Evolutionary conservation across 2,797 vertebrate species (phyloP), one percentile per base, ranked within the genome.

Genomic region (Labroides dimidiatus): DNA sequence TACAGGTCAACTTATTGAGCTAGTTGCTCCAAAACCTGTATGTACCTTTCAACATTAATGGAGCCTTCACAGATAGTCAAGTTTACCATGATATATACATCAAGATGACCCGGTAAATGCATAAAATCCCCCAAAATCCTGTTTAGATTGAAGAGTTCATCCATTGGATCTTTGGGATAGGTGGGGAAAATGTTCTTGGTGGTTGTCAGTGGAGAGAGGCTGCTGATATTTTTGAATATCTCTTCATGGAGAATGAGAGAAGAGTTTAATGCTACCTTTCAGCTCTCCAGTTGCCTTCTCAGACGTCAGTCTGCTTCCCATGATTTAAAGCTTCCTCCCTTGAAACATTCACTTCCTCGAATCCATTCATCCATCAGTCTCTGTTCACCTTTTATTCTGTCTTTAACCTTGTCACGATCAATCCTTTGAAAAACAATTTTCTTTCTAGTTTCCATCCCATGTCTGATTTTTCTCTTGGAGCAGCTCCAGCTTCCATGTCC

Each of bases 341-440:
- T 42, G 36, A 77, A 75, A 47, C 27, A 12, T 41, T 58, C 37
- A 1, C 23, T 49, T 49, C 30, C 47, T 62, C 14, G 6, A 60
- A 76, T 61, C 64, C 62, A 65, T 78, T 27, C 64, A 68, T 78
- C 62, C 56, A 76, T 81, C 69, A 47, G 12, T 68, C 39, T 62
- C 44, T 23, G 50, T 47, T 8, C 66, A 39, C 57, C 52, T 23
- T 53, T 47, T 9, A 15, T 41, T 56, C 36, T 47, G 49, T 24
- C 37, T 44, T 59, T 60, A 0, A 10, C 47, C 57, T 59, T 24
- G 14, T 54, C 69, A 50, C 57, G 86, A 84, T 87, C 80, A 84
- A 45, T 67, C 60, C 42, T 37, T 21, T 36, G 20, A 70, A 71
- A 54, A 55, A 56, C 19, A 47, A 43, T 41, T 61, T 75, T 41